Evolutionary conservation across 1,140 invertebrate genomes (phyloP).

Genomic region (Proctacanthus coquilletti): DNA sequence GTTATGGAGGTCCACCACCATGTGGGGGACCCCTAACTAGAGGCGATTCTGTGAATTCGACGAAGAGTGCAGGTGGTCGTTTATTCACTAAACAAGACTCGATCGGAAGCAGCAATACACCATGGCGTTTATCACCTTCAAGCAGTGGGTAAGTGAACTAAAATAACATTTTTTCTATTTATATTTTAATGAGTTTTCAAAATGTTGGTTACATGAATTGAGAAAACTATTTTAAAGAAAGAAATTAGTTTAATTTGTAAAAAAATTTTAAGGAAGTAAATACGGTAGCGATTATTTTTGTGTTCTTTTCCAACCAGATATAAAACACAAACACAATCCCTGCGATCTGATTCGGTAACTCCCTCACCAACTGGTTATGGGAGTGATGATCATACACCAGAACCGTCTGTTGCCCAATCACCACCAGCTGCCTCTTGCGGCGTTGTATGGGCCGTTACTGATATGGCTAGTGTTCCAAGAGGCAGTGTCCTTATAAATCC

Average conservation of each 20-base stretch:
- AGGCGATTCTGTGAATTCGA: slow-evolving; percentile 35
- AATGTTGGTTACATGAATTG: too few relatives aligned
- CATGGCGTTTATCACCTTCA: slow-evolving; percentile 60
- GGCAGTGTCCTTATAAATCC: slow-evolving; percentile 79
- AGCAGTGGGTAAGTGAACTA: slow-evolving; percentile 70
- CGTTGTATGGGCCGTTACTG: slow-evolving; percentile 73
- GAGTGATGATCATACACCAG: slow-evolving; percentile 25
- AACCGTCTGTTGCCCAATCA: slow-evolving; percentile 10
- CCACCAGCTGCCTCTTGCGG: slow-evolving; percentile 14
- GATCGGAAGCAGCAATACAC: slow-evolving; percentile 42
- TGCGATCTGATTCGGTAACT: slow-evolving; percentile 56
- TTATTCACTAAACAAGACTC: slow-evolving; percentile 60
- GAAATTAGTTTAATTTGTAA: too few relatives aligned
- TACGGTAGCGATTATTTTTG: too few relatives aligned
- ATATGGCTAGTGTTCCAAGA: slow-evolving; percentile 61
- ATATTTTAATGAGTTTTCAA: too few relatives aligned
- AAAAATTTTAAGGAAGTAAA: too few relatives aligned
- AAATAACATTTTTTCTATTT: too few relatives aligned
- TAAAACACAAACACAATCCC: slow-evolving; percentile 43
- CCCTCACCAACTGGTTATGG: slow-evolving; percentile 49
- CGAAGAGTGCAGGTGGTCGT: slow-evolving; percentile 35
- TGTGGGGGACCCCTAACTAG: slow-evolving; percentile 27
- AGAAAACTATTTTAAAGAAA: too few relatives aligned
- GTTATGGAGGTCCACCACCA: slow-evolving; percentile 43
- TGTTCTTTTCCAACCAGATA: slow-evolving; percentile 22